A percentile compares a stretch with the other conserved stretches of the same genome.
Conservation (phyloP, 1,140 invertebrate species). For the Coelopa frigida region DNA sequence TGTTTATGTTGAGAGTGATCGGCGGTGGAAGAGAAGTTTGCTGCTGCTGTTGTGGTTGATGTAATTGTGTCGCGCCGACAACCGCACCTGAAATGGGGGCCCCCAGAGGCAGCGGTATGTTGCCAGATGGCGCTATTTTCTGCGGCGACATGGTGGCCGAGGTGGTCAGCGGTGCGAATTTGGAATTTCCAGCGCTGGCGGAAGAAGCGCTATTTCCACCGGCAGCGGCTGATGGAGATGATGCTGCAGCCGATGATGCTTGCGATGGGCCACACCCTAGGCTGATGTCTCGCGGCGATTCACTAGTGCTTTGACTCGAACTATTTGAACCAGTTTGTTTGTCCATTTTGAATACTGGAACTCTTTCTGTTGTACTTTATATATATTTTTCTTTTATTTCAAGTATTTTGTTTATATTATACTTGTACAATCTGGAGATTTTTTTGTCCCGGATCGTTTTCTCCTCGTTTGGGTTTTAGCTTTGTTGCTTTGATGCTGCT, state of each 20-base stretch:
- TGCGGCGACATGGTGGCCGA: neutral
- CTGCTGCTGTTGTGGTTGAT: neutral
- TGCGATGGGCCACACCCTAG: conserved; percentile 14
- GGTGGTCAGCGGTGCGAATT: conserved; percentile 1
- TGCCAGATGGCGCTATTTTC: conserved; percentile 3
- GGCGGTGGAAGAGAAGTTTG: conserved; percentile 11
- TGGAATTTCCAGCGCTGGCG: conserved; percentile 1
- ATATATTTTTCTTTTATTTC: too few relatives aligned
- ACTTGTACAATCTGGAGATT: too few relatives aligned
- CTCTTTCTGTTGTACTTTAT: too few relatives aligned
- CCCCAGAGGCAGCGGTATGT: neutral
- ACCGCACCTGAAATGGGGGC: too few relatives aligned
- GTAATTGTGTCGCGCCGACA: conserved; percentile 5
- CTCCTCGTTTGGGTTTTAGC: too few relatives aligned
- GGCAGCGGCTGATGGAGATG: neutral
- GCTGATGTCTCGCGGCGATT: too few relatives aligned
- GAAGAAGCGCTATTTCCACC: neutral
- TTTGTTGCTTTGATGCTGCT: neutral
- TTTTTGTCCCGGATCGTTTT: too few relatives aligned
- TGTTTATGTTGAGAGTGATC: conserved; percentile 75
- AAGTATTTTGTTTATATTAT: too few relatives aligned
- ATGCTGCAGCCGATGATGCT: conserved; percentile 1
- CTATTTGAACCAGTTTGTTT: too few relatives aligned
- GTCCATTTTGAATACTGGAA: too few relatives aligned
- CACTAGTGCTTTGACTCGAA: too few relatives aligned